Percentiles rank a stretch among this genome's conserved stretches.
phyloP scores from a whole-genome alignment of 2,888 invertebrate genomes.

The Autographa gamma region DNA sequence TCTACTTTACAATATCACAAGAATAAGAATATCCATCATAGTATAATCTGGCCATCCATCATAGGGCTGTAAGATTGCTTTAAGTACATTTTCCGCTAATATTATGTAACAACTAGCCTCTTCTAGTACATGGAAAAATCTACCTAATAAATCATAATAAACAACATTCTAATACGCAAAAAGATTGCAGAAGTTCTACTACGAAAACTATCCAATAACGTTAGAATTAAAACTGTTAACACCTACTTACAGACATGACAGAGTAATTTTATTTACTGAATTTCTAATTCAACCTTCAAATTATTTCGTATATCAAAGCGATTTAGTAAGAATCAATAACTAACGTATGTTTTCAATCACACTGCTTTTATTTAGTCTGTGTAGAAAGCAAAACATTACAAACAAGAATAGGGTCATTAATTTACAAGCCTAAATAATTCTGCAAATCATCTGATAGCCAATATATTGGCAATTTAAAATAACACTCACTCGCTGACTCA shows the following conservation, averaged over 20 bases:
- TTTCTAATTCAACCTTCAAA: background rate
- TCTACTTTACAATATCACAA: background rate
- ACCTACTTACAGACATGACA: background rate
- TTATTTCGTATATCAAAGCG: background rate
- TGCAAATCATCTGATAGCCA: background rate
- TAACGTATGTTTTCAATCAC: background rate
- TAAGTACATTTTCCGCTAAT: constrained; percentile 23
- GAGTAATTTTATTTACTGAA: background rate
- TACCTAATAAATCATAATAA: constrained; percentile 46
- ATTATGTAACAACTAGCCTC: constrained; percentile 27
- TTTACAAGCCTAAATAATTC: background rate
- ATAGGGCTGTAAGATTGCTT: background rate
- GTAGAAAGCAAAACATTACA: background rate
- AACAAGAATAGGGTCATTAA: background rate
- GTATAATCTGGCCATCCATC: background rate
- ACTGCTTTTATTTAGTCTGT: background rate
- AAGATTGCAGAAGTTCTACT: constrained; percentile 34
- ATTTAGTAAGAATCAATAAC: background rate
- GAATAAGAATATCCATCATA: background rate
- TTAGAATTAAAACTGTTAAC: background rate
- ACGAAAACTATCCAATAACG: background rate
- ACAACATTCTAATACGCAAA: constrained; percentile 19
- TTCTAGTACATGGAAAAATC: constrained; percentile 38
- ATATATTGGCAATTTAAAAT: background rate
- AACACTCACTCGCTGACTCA: background rate